Evolutionary conservation across 2,888 invertebrate species (phyloP), one percentile per base, ranked within the genome.

Genomic region (Campaea margaritaria): DNA sequence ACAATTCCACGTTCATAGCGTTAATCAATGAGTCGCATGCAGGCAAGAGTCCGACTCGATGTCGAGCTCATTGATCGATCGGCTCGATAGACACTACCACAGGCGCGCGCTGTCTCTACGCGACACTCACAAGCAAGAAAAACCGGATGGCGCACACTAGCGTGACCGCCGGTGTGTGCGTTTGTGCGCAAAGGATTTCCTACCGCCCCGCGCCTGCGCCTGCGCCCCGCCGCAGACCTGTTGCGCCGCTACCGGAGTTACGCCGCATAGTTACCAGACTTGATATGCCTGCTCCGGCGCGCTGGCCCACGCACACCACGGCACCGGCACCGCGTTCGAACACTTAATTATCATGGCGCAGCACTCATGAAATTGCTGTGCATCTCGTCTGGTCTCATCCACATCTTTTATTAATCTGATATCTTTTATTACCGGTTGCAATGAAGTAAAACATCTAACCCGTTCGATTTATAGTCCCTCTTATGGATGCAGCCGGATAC

Each of bases 191-290:
- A 87, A 90, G 88, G 89, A 89, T 89, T 89, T 90, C 91, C 89
- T 89, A 88, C 90, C 86, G 81, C 81, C 84, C 87, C 86, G 81
- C 87, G 79, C 76, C 81, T 79, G 74, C 79, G 72, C 80, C 70
- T 78, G 72, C 76, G 77, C 87, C 87, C 84, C 84, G 86, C 85
- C 89, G 87, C 93, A 83, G 91, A 91, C 91, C 91, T 91, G 91
- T 91, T 92, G 87, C 86, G 86, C 85, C 81, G 92, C 92, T 92
- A 92, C 92, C 87, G 91, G 92, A 91, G 91, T 92, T 92, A 92
- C 92, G 91, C 92, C 88, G 91, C 91, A 90, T 92, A 91, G 89
- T 91, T 92, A 91, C 91, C 90, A 87, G 90, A 88, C 87, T 87
- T 82, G 90, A 87, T 89, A 87, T 88, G 89, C 88, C 81, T 81